phyloP scores from a whole-genome alignment of 2,113 vertebrate genomes.

The Gymnarchus niloticus region DNA sequence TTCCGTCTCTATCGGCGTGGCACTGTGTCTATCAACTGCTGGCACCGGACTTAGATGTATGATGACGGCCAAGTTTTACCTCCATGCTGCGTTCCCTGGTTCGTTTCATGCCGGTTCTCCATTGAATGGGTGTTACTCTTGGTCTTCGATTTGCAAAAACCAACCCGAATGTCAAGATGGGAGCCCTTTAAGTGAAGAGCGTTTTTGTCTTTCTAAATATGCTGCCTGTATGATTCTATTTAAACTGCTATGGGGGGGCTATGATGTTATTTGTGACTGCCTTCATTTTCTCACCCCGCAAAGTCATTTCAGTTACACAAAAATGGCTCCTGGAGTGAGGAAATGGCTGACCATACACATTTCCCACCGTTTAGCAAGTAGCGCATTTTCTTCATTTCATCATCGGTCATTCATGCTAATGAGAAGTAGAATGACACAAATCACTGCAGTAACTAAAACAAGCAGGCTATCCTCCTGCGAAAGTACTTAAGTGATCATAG shows the following conservation, averaged over 20 bases:
- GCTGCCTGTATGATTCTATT: neutral
- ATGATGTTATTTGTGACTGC: neutral
- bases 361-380: neutral
- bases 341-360: neutral
- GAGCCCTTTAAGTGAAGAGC: neutral
- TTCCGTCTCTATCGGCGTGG: constrained; percentile 4
- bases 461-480: neutral
- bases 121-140: neutral
- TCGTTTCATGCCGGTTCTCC: neutral
- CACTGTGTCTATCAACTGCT: neutral
- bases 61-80: neutral
- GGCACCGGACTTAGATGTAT: constrained; percentile 2
- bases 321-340: neutral
- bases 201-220: neutral
- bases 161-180: neutral
- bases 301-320: constrained; percentile 11
- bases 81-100: neutral
- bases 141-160: neutral
- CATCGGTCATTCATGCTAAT: neutral
- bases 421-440: neutral
- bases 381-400: neutral
- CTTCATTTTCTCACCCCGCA: neutral
- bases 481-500: neutral
- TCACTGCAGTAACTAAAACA: neutral
- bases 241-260: neutral